Evolutionary conservation across 2,113 vertebrate genomes (phyloP), one percentile per base, ranked within the genome.

Genomic region (Pungitius pungitius): DNA sequence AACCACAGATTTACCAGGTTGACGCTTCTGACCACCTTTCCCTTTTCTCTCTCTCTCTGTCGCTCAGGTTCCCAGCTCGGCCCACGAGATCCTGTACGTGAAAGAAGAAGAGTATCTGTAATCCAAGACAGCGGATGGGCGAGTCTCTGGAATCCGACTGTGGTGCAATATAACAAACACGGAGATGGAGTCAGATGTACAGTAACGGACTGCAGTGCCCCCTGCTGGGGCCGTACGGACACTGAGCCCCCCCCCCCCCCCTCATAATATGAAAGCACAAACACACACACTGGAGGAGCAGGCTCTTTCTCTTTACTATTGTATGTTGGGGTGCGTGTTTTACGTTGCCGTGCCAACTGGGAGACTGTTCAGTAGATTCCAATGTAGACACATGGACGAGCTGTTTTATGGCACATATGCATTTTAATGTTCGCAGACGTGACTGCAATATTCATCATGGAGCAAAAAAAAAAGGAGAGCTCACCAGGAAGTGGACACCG

Each of bases 11-110:
- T 51, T n/a, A 10, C 20, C 47, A 12, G 20, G 2, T 45, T 45
- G 18, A 54, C 15, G 0, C 49, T 10, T 24, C 1, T 52, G 49
- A 51, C 20, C 49, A 22, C 12, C 49, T 13, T 11, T 47, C 45
- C 26, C 15, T 45, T 49, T 24, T 20, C 20, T 26, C 17, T 24
- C 6, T 69, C 12, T 60, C 1, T 43, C 15, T 51, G 15, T 66
- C 45, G 26, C 3, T 12, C 95, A 99, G 94, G 96, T 97, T 47
- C 95, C 97, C 67, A 97, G 96, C 51, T 89, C 93, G 0, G 96
- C 96, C 0, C 95, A 97, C 27, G 98, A 99, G 92, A 97, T 97
- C 0, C 94, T 99, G 58, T 96, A 94, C 33, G 90, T 98, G 11
- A 93, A 93, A 0, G 96, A 99, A 69, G 92, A 94, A 49, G 93